A percentile compares a stretch with the other conserved stretches of the same genome.
These are phyloP conservation scores for Chloroclystis v-ata DNA, from an alignment of 2,888 invertebrate species.

Conservation along the genomic window DNA sequence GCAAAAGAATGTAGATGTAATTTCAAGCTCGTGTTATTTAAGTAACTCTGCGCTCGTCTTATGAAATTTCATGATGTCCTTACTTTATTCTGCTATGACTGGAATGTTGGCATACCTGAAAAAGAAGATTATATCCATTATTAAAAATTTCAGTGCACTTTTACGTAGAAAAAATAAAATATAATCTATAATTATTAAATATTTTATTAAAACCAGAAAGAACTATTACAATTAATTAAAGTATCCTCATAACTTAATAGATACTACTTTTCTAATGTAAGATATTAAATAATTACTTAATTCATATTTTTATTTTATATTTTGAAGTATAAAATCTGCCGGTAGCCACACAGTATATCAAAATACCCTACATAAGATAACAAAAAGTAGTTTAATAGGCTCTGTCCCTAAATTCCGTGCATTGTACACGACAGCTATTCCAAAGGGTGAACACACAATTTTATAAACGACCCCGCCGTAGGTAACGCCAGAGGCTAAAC, in stretches of 20 bases:
- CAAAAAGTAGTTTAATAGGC: not conserved
- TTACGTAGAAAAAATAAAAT: too few relatives aligned
- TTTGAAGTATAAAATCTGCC: too few relatives aligned
- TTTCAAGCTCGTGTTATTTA: not conserved
- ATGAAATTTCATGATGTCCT: not conserved
- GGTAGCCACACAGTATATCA: too few relatives aligned
- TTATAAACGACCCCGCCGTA: conserved; percentile 29
- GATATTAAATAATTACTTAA: too few relatives aligned
- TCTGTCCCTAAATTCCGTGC: not conserved
- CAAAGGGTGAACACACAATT: conserved; percentile 30
- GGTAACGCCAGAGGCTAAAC: conserved; percentile 24
- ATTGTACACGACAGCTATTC: conserved; percentile 27
- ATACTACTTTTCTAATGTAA: too few relatives aligned
- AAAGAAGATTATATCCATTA: not conserved
- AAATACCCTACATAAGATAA: not conserved
- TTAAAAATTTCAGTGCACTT: not conserved
- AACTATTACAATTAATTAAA: too few relatives aligned
- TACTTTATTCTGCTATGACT: not conserved
- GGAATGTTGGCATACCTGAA: conserved; percentile 1
- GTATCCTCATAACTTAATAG: too few relatives aligned
- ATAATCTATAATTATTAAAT: too few relatives aligned
- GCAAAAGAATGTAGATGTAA: not conserved
- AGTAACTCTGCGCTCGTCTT: not conserved
- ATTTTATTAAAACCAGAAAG: too few relatives aligned
- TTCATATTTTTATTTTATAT: too few relatives aligned